A percentile compares a stretch with the other conserved stretches of the same genome.
phyloP scores from a whole-genome alignment of 2,888 invertebrate species.

The Odontomyia ornata region DNA sequence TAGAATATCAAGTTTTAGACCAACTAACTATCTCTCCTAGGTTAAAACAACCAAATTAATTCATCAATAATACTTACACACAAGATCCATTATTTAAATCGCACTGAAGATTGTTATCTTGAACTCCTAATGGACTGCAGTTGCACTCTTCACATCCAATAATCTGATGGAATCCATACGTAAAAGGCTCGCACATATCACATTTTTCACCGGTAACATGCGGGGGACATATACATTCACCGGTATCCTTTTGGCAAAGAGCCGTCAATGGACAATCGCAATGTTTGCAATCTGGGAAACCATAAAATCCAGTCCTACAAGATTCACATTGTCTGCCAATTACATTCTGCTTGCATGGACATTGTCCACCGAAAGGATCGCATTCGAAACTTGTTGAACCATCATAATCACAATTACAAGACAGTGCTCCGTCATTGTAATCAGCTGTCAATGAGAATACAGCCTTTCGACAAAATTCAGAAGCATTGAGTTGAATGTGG shows the following conservation, averaged over 20 bases:
- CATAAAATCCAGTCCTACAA: conserved; percentile 89
- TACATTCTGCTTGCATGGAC: conserved; percentile 89
- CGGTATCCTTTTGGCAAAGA: conserved; percentile 78
- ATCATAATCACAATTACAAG: conserved; percentile 87
- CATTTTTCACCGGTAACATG: conserved; percentile 90
- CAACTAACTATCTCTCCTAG: no score
- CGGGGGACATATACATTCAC: conserved; percentile 90
- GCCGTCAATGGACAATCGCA: conserved; percentile 88
- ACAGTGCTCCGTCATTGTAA: conserved; percentile 92
- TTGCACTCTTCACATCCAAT: conserved; percentile 96
- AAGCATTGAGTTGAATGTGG: conserved; percentile 71
- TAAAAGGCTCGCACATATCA: conserved; percentile 86
- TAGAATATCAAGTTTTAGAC: no score
- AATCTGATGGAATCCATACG: conserved; percentile 91
- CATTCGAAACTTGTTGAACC: conserved; percentile 91
- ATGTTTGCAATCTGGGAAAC: conserved; percentile 92
- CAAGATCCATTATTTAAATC: conserved; percentile 88
- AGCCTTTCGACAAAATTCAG: conserved; percentile 88
- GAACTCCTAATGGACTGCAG: conserved; percentile 86
- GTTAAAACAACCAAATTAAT: no score
- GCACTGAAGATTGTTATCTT: conserved; percentile 81
- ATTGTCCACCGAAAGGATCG: conserved; percentile 94
- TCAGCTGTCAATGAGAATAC: conserved; percentile 94
- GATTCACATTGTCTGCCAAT: conserved; percentile 86
- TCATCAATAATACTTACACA: conserved; percentile 68